Evolutionary conservation across 2,113 vertebrate genomes (phyloP).

Genomic region (Laterallus jamaicensis): DNA sequence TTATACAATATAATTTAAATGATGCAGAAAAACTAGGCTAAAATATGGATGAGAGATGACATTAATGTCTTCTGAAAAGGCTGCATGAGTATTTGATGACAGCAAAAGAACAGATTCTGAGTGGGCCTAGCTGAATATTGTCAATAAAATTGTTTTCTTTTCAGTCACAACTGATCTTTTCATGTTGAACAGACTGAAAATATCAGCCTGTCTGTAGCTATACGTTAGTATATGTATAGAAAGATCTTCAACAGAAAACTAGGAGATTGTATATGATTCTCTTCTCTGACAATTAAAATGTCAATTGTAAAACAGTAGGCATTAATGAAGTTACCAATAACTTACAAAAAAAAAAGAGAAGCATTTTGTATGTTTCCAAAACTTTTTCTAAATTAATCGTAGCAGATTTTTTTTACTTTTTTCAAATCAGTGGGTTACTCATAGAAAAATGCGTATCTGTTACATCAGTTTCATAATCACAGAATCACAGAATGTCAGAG

Average conservation of each 20-base stretch:
- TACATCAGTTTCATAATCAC: background rate
- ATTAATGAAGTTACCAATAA: background rate
- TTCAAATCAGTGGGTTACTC: background rate
- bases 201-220: background rate
- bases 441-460: background rate
- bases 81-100: background rate
- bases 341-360: background rate
- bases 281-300: background rate
- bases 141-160: background rate
- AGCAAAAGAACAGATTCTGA: background rate
- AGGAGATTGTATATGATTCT: background rate
- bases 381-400: background rate
- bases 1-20: background rate
- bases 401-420: background rate
- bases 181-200: background rate
- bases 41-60: background rate
- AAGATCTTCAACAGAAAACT: background rate
- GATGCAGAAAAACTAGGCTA: background rate
- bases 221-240: background rate
- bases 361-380: background rate
- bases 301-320: background rate
- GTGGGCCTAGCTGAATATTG: background rate
- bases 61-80: background rate
- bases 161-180: background rate
- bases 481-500: too few relatives aligned